Evolutionary conservation across 1,140 invertebrate genomes (phyloP).

Genomic region (Drosophila varians): DNA sequence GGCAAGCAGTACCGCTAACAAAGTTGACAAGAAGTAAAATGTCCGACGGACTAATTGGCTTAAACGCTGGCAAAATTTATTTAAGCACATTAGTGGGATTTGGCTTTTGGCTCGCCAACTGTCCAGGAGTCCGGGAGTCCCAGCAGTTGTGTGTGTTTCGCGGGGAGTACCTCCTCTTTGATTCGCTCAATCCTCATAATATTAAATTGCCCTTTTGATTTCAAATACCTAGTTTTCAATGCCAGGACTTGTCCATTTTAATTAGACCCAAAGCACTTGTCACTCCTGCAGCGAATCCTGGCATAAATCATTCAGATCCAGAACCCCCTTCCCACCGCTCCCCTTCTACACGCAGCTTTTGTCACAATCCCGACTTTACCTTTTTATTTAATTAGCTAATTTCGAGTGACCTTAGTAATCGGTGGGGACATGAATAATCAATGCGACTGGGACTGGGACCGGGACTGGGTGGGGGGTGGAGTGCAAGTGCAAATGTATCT

Average conservation of each 20-base stretch:
- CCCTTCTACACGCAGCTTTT: conserved; percentile 35
- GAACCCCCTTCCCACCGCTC: background rate
- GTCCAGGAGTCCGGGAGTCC: background rate
- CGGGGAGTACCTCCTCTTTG: conserved; percentile 18
- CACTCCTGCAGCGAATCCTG: too few species aligned
- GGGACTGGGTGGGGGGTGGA: too few species aligned
- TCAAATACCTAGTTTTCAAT: background rate
- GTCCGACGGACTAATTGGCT: conserved; percentile 83
- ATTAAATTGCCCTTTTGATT: background rate
- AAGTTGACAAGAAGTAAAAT: conserved; percentile 83
- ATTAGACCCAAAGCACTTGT: conserved; percentile 49
- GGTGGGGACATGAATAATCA: conserved; percentile 67
- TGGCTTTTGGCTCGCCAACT: conserved; percentile 73
- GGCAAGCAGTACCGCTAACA: conserved; percentile 66
- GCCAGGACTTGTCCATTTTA: conserved; percentile 51
- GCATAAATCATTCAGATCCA: conserved; percentile 51
- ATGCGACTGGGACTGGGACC: conserved; percentile 45
- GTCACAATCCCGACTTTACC: conserved; percentile 47
- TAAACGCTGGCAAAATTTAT: conserved; percentile 83
- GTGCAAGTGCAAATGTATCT: conserved; percentile 65
- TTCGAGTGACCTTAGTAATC: conserved; percentile 60
- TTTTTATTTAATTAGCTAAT: conserved; percentile 76
- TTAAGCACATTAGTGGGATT: conserved; percentile 84
- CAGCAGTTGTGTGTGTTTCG: too few species aligned
- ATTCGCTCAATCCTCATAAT: conserved; percentile 53